phyloP scores from a whole-genome alignment of 2,888 invertebrate species.

The Cylloceria caligata region DNA sequence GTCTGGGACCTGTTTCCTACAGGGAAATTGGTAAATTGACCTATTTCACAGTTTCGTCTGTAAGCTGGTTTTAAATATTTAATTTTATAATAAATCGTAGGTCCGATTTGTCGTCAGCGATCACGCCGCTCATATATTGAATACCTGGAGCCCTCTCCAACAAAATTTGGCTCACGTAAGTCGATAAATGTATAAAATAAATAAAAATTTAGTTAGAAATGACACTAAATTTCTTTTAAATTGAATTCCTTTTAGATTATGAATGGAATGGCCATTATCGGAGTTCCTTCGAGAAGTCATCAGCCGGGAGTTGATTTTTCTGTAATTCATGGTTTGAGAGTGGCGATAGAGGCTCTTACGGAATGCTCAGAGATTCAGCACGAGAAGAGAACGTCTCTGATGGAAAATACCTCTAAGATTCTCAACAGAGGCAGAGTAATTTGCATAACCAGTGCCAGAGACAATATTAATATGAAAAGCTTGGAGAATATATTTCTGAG shows the following conservation, averaged over 20 bases:
- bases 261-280: slow-evolving; percentile 93
- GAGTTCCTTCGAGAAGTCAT: slow-evolving; percentile 89
- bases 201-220: too few species aligned
- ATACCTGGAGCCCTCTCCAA: slow-evolving; percentile 93
- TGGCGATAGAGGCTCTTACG: slow-evolving; percentile 94
- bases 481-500: slow-evolving; percentile 95
- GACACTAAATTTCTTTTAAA: too few species aligned
- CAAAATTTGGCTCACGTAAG: slow-evolving; percentile 95
- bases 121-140: slow-evolving; percentile 93
- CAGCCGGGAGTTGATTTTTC: slow-evolving; percentile 88
- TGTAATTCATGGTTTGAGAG: slow-evolving; percentile 93
- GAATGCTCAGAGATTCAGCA: slow-evolving; percentile 93
- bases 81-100: slow-evolving; percentile 84
- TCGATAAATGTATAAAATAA: slow-evolving; percentile 68
- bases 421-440: slow-evolving; percentile 92
- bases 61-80: not conserved
- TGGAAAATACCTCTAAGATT: slow-evolving; percentile 84
- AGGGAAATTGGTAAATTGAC: slow-evolving; percentile 90
- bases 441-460: slow-evolving; percentile 95
- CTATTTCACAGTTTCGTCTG: slow-evolving; percentile 10
- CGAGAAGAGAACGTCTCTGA: slow-evolving; percentile 85
- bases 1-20: slow-evolving; percentile 98
- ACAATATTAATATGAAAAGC: slow-evolving; percentile 94
- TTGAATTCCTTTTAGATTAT: slow-evolving; percentile 90
- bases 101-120: slow-evolving; percentile 95